Evolutionary conservation across 1,140 invertebrate species (phyloP).

Genomic region (Leptopilina boulardi): DNA sequence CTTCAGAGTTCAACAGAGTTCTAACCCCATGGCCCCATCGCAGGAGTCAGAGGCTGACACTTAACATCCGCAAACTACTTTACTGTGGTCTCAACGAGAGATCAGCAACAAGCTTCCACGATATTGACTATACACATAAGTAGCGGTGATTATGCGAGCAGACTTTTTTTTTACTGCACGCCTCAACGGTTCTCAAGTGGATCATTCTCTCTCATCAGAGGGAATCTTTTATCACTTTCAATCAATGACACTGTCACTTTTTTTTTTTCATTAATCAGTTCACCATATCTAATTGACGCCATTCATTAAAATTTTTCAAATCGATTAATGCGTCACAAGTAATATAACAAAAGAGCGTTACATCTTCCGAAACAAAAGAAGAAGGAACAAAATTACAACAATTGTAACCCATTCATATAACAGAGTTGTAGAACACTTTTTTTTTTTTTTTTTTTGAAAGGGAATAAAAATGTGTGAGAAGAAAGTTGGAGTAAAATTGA

Average conservation of each 20-base stretch:
- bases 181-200: slow-evolving; percentile 18
- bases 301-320: too few relatives aligned
- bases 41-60: slow-evolving; percentile 47
- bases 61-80: slow-evolving; percentile 55
- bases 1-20: slow-evolving; percentile 49
- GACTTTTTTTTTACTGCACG: slow-evolving; percentile 29
- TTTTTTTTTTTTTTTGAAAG: background rate
- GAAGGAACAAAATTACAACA: too few relatives aligned
- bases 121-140: slow-evolving; percentile 24
- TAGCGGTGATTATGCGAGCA: slow-evolving; percentile 27
- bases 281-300: background rate
- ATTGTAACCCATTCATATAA: too few relatives aligned
- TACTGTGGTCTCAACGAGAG: slow-evolving; percentile 47
- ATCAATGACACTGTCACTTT: background rate
- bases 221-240: slow-evolving; percentile 1
- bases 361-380: too few relatives aligned
- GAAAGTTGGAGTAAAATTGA: background rate
- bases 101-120: slow-evolving; percentile 45
- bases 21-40: slow-evolving; percentile 49
- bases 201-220: background rate
- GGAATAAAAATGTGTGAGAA: background rate
- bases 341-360: too few relatives aligned
- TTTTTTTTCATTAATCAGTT: background rate
- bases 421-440: too few relatives aligned
- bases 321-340: too few relatives aligned